Evolutionary conservation across 2,113 vertebrate genomes (phyloP).

Genomic region (Salvelinus namaycush): DNA sequence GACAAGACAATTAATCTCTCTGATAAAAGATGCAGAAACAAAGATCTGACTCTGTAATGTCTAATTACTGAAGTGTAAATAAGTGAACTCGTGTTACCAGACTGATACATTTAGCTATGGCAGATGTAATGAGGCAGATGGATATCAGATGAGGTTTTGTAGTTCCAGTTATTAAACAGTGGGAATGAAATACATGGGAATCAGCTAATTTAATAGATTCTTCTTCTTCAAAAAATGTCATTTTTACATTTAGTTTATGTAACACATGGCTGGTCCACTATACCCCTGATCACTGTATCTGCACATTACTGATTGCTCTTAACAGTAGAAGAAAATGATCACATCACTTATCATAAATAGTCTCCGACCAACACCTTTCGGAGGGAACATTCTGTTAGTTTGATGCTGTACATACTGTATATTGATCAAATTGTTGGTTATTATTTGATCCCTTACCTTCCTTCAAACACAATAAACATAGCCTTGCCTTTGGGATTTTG

Average conservation of each 20-base stretch:
- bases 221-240: no score
- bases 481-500: conserved; percentile 6
- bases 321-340: no score
- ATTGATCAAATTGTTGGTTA: background rate
- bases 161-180: conserved; percentile 13
- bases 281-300: no score
- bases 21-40: conserved; percentile 51
- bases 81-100: conserved; percentile 47
- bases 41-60: conserved; percentile 51
- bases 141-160: conserved; percentile 41
- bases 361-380: background rate
- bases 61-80: conserved; percentile 65
- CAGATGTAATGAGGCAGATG: conserved; percentile 41
- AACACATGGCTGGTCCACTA: no score
- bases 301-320: no score
- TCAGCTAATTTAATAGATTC: no score
- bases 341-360: background rate
- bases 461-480: conserved; percentile 22
- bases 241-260: no score
- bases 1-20: conserved; percentile 58
- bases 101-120: conserved; percentile 38
- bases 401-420: background rate
- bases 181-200: background rate
- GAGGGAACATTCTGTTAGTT: background rate
- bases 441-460: background rate